These are phyloP conservation scores for Thymelicus sylvestris DNA, from an alignment of 2,888 invertebrate genomes.

Conservation along the genomic window DNA sequence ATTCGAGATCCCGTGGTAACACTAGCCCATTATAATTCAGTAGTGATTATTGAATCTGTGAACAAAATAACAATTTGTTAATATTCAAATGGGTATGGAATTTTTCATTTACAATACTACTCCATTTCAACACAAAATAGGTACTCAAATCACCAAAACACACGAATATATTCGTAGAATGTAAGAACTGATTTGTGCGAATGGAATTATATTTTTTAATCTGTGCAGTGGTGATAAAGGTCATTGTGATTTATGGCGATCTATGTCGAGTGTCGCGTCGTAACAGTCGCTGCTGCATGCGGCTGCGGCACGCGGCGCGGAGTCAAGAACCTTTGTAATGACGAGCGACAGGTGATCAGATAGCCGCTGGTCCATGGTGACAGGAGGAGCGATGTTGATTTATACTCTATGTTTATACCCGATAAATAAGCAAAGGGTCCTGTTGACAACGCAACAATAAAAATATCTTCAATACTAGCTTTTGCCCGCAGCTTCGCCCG, in stretches of 20 bases:
- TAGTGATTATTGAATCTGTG: constrained; percentile 21
- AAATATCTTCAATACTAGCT: too few species aligned
- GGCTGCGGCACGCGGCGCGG: constrained; percentile 9
- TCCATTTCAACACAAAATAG: not conserved
- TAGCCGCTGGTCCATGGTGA: not conserved
- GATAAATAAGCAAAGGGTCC: too few species aligned
- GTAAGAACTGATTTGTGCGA: too few species aligned
- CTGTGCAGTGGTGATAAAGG: too few species aligned
- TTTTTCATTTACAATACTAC: not conserved
- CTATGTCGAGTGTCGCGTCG: too few species aligned
- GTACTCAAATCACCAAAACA: too few species aligned
- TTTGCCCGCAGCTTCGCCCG: too few species aligned
- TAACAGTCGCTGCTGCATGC: too few species aligned
- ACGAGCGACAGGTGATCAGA: constrained; percentile 26
- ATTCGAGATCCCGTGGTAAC: constrained; percentile 51
- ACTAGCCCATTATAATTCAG: constrained; percentile 67
- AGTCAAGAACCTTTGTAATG: constrained; percentile 34
- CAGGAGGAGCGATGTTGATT: not conserved
- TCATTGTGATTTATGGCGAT: not conserved
- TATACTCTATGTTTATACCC: too few species aligned
- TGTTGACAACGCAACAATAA: too few species aligned
- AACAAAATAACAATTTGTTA: constrained; percentile 12
- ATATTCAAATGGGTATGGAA: not conserved
- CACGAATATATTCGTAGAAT: too few species aligned
- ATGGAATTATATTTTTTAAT: too few species aligned